Evolutionary conservation across 2,888 invertebrate species (phyloP).

Genomic region (Drosophila tanythrix): DNA sequence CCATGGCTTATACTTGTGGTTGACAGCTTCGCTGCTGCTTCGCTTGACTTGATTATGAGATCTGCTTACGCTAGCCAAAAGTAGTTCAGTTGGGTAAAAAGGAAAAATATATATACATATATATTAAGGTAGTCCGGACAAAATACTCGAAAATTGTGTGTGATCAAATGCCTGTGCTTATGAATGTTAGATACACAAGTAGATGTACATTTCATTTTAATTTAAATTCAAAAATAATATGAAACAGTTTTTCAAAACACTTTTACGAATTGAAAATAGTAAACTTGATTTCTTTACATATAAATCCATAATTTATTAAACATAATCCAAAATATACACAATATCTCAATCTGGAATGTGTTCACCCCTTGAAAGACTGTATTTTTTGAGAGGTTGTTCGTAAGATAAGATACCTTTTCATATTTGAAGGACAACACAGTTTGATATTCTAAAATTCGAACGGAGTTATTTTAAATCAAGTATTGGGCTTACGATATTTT

Average conservation of each 20-base stretch:
- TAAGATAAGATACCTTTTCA: neutral
- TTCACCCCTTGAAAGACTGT: neutral
- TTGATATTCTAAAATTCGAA: neutral
- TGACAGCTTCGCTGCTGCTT: slow-evolving; percentile 61
- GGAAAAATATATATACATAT: neutral
- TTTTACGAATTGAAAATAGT: neutral
- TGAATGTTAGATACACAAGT: neutral
- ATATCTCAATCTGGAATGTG: neutral
- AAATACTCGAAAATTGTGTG: slow-evolving; percentile 33
- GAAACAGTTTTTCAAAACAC: neutral
- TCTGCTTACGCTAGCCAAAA: slow-evolving; percentile 53
- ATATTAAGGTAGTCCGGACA: slow-evolving; percentile 29
- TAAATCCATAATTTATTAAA: neutral
- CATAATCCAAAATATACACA: neutral
- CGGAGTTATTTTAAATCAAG: neutral
- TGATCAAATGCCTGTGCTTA: slow-evolving; percentile 51
- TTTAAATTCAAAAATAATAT: neutral
- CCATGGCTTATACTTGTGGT: slow-evolving; percentile 63
- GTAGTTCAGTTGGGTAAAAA: slow-evolving; percentile 12
- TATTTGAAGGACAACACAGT: neutral
- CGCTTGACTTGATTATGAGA: slow-evolving; percentile 58
- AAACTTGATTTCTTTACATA: neutral
- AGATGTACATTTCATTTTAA: too few relatives aligned
- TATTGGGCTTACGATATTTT: neutral
- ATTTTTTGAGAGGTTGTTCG: neutral